Conservation (phyloP, 2,113 vertebrate genomes). For the Brachypodius melanocephalos region DNA sequence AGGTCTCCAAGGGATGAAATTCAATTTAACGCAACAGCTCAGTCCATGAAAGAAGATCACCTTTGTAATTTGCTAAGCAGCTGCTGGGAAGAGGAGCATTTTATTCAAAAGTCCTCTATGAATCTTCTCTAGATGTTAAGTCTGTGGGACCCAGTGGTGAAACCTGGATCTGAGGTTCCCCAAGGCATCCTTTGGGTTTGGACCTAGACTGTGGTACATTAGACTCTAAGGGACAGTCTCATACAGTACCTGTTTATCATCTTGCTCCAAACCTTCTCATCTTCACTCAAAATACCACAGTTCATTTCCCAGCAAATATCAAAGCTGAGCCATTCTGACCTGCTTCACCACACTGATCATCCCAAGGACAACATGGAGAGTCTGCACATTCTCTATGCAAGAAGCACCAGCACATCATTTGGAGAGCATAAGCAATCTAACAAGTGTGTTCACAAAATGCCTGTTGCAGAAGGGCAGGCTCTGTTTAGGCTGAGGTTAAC, state of each 20-base stretch:
- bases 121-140: background rate
- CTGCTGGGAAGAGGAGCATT: background rate
- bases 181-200: background rate
- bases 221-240: background rate
- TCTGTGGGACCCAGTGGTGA: background rate
- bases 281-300: background rate
- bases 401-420: background rate
- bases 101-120: background rate
- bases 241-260: background rate
- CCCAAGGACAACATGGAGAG: background rate
- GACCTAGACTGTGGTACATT: rapidly evolving
- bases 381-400: background rate
- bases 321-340: background rate
- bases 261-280: background rate
- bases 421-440: background rate
- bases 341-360: background rate
- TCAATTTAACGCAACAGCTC: background rate
- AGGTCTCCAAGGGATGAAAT: background rate
- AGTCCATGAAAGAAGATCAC: background rate
- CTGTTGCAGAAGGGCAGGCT: background rate
- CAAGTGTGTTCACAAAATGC: background rate
- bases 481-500: background rate
- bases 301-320: background rate
- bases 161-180: background rate
- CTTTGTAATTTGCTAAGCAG: background rate